Evolutionary conservation across 2,113 vertebrate species (phyloP).

Genomic region (Aldabrachelys gigantea): DNA sequence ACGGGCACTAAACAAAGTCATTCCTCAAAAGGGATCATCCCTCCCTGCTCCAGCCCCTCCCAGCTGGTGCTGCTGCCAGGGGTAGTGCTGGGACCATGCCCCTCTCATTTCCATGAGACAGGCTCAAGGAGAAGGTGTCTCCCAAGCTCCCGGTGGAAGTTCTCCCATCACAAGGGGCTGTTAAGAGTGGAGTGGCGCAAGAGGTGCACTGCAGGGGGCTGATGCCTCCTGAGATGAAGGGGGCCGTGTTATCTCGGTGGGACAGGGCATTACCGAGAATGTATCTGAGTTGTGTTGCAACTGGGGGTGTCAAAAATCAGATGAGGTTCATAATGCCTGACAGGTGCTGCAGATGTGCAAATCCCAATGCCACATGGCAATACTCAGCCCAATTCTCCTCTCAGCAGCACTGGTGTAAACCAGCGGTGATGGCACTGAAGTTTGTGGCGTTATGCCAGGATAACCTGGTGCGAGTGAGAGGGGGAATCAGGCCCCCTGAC

Average conservation of each 20-base stretch:
- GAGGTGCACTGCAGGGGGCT: neutral
- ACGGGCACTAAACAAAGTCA: neutral
- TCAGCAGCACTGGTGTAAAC: neutral
- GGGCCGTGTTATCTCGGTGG: neutral
- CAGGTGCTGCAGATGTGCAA: neutral
- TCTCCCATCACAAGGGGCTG: neutral
- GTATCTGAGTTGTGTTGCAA: neutral
- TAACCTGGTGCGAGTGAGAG: neutral
- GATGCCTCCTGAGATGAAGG: neutral
- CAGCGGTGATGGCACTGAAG: neutral
- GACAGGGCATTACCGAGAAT: neutral
- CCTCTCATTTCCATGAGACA: neutral
- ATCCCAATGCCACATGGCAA: neutral
- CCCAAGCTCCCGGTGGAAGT: neutral
- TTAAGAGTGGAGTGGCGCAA: neutral
- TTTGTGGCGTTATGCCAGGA: neutral
- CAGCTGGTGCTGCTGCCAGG: neutral
- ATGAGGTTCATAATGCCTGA: neutral
- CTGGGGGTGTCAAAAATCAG: neutral
- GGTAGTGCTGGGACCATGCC: no score
- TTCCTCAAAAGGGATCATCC: neutral
- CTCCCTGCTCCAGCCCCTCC: neutral
- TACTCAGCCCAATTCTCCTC: neutral
- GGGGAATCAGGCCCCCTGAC: neutral
- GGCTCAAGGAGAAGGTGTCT: neutral